phyloP scores from a whole-genome alignment of 2,888 invertebrate genomes.

The Archips xylosteana region DNA sequence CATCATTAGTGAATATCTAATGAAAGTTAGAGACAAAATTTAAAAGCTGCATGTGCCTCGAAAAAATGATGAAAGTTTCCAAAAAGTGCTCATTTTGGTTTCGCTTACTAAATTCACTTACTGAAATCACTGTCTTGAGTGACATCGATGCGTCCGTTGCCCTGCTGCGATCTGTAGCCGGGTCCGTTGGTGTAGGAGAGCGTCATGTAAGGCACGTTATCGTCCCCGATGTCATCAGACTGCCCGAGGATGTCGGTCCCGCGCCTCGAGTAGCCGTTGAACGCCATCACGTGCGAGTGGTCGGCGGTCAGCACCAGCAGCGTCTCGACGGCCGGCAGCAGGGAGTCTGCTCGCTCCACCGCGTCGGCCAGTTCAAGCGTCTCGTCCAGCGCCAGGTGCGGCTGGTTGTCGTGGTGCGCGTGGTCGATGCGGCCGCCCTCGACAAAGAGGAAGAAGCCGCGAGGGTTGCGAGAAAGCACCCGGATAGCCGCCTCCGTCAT shows the following conservation, averaged over 20 bases:
- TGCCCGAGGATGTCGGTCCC: constrained; percentile 54
- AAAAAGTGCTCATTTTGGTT: too few species aligned
- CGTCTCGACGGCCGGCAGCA: constrained; percentile 11
- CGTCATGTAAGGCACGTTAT: constrained; percentile 81
- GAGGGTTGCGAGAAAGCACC: constrained; percentile 79
- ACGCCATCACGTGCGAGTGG: constrained; percentile 88
- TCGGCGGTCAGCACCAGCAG: constrained; percentile 90
- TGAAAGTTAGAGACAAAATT: too few species aligned
- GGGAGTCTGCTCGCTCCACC: constrained; percentile 65
- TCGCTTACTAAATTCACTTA: neutral
- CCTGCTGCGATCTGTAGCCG: constrained; percentile 52
- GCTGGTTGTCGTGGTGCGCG: constrained; percentile 83
- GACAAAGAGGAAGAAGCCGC: constrained; percentile 88
- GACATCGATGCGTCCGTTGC: constrained; percentile 64
- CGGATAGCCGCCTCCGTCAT: constrained; percentile 87
- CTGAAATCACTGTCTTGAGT: constrained; percentile 45
- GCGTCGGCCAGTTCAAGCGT: constrained; percentile 86
- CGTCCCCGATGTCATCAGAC: constrained; percentile 62
- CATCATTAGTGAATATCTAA: too few species aligned
- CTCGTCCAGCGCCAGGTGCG: constrained; percentile 86
- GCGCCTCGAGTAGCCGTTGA: constrained; percentile 87
- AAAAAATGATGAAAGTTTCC: too few species aligned
- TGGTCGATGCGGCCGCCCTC: constrained; percentile 85
- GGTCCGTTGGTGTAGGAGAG: constrained; percentile 87
- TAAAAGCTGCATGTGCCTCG: too few species aligned